Evolutionary conservation across 2,797 vertebrate genomes (phyloP).

Genomic region (Zenarchopterus dispar): DNA sequence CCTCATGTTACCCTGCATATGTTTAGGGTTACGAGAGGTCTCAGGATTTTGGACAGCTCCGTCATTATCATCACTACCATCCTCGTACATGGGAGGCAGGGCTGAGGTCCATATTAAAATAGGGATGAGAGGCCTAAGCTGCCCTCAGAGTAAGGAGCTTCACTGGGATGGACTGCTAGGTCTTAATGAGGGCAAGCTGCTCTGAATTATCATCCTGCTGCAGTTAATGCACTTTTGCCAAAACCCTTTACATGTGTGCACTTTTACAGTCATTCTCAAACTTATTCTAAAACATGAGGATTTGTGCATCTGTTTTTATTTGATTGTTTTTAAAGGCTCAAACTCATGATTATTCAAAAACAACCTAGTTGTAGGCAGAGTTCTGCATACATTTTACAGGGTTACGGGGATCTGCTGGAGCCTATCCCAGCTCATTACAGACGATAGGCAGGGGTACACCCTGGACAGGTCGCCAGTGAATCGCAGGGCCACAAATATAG

Average conservation of each 20-base stretch:
- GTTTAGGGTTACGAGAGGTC: slow-evolving; percentile 37
- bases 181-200: slow-evolving; percentile 76
- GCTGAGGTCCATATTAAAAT: slow-evolving; percentile 67
- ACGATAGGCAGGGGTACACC: too few species aligned
- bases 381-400: too few species aligned
- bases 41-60: slow-evolving; percentile 30
- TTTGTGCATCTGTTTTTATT: background rate
- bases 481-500: too few species aligned
- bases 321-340: background rate
- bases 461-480: too few species aligned
- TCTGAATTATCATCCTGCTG: slow-evolving; percentile 61
- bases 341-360: too few species aligned
- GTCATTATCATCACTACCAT: slow-evolving; percentile 28
- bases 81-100: slow-evolving; percentile 24
- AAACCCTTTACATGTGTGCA: slow-evolving; percentile 20
- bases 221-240: slow-evolving; percentile 47
- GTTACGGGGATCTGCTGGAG: too few species aligned
- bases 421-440: too few species aligned
- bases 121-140: slow-evolving; percentile 71
- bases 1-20: slow-evolving; percentile 42
- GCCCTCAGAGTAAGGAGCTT: slow-evolving; percentile 71
- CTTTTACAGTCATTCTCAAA: background rate
- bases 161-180: slow-evolving; percentile 65
- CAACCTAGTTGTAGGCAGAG: too few species aligned
- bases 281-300: background rate